Evolutionary conservation across 2,113 vertebrate species (phyloP), one percentile per base, ranked within the genome.

Genomic region (Malurus melanocephalus): DNA sequence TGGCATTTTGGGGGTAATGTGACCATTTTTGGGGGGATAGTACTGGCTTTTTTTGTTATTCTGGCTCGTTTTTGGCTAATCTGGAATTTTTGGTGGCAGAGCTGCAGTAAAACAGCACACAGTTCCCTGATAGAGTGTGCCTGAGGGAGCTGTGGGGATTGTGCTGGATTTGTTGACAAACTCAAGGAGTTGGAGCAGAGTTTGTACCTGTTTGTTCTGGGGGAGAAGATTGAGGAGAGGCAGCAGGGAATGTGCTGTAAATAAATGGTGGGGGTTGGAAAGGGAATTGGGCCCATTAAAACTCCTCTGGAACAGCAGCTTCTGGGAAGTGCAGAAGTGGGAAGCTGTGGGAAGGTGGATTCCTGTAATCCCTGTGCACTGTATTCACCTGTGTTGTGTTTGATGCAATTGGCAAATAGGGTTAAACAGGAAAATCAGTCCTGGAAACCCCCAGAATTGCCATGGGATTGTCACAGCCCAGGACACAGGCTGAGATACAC

Each of bases 391-490:
- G 7, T 46, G 45, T 28, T 0, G 0, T 8, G 22, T n/a, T 20
- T 5, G 46, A 17, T 30, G 67, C 51, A n/a, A 18, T 10, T 57
- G 59, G 43, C 51, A 57, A 3, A n/a, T 16, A 23, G 51, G 13
- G 7, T 19, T 30, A 23, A 21, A 40, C 52, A 46, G 76, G 68
- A 30, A 33, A 7, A 26, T 15, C 46, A 22, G 17, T 53, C 46
- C 53, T 53, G 68, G 67, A 45, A 65, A 45, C 0, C 15, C 51
- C 22, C 0, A 0, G 66, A 40, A n/a, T 19, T 19, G 53, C 46
- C 1, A 2, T 27, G 27, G 55, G 49, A 10, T 61, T 0, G 0
- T 22, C 4, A 2, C 40, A 51, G 45, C 26, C 27, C 46, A 16
- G 72, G 55, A 13, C 42, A 19, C 51, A 8, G 67, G 38, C 62